phyloP scores from a whole-genome alignment of 2,797 vertebrate species.

The Acropternis orthonyx region DNA sequence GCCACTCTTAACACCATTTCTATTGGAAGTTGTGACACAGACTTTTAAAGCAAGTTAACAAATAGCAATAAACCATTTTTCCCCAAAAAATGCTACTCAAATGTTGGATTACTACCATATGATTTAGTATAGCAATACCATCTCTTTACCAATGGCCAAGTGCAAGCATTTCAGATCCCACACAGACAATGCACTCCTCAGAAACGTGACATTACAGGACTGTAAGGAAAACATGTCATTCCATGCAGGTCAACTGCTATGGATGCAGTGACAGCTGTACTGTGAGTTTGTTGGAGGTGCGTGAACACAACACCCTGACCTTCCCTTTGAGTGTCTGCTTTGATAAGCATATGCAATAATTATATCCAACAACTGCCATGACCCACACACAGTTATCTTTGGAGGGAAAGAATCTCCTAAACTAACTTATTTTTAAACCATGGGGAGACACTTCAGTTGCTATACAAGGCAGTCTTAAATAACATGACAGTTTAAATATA shows the following conservation, averaged over 20 bases:
- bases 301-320: not conserved
- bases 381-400: not conserved
- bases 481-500: not conserved
- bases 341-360: not conserved
- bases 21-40: not conserved
- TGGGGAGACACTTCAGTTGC: not conserved
- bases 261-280: not conserved
- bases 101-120: not conserved
- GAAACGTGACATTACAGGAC: not conserved
- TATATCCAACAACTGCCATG: not conserved
- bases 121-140: rapidly evolving
- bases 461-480: not conserved
- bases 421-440: not conserved
- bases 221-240: not conserved
- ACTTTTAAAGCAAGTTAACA: not conserved
- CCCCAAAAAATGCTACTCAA: not conserved
- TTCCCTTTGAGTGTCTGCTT: not conserved
- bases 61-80: not conserved
- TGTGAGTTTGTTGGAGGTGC: not conserved
- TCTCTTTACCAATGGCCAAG: not conserved
- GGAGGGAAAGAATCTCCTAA: not conserved
- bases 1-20: not conserved
- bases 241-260: not conserved
- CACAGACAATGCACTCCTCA: not conserved
- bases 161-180: not conserved